Conservation (phyloP, 2,797 vertebrate species). For the Gadopsis bispinosus region DNA sequence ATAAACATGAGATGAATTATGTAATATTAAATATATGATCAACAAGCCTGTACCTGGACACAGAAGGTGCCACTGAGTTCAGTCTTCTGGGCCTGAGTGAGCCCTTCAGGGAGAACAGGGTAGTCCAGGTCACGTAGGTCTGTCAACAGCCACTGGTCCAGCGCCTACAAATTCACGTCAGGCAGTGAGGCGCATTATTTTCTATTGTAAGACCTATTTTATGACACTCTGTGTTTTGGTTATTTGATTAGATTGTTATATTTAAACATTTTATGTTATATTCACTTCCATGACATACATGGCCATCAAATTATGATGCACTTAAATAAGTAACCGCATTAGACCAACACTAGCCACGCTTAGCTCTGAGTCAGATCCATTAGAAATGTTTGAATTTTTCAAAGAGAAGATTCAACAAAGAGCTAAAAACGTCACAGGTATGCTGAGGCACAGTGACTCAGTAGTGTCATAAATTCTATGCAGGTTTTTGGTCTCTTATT, state of each 20-base stretch:
- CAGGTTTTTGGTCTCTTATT: constrained; percentile 25
- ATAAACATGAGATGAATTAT: neutral
- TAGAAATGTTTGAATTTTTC: constrained; percentile 8
- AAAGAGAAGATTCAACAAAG: constrained; percentile 18
- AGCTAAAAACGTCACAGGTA: neutral
- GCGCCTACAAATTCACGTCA: constrained; percentile 69
- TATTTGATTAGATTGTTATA: neutral
- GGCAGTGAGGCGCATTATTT: neutral
- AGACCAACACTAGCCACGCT: neutral
- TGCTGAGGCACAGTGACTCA: constrained; percentile 6
- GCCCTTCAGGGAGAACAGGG: constrained; percentile 88
- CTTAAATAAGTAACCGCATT: neutral
- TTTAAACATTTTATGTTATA: neutral
- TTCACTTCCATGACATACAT: neutral
- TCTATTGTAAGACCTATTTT: neutral
- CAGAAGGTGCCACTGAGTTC: constrained; percentile 90
- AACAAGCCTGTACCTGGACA: constrained; percentile 85
- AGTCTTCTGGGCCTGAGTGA: constrained; percentile 87
- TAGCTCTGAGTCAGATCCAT: neutral
- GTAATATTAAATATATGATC: neutral
- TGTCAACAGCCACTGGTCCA: constrained; percentile 96
- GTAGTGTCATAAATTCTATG: neutral
- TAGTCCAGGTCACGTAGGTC: constrained; percentile 93
- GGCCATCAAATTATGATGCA: neutral
- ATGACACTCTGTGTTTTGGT: neutral